phyloP scores from a whole-genome alignment of 2,888 invertebrate genomes.

The Pristionchus arcanus region DNA sequence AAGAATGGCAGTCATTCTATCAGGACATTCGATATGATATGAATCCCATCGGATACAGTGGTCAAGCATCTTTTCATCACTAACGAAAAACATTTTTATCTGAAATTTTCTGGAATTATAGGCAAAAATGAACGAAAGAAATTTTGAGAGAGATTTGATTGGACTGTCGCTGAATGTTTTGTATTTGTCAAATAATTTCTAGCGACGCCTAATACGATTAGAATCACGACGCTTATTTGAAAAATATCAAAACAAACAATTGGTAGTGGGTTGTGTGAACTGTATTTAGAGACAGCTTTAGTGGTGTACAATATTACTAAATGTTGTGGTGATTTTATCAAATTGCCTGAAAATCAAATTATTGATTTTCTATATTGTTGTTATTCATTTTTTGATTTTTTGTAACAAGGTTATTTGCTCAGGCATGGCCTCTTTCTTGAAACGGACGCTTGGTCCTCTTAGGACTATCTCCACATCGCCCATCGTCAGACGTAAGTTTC shows the following conservation, averaged over 20 bases:
- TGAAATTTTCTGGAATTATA: too few relatives aligned
- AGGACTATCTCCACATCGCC: slow-evolving; percentile 30
- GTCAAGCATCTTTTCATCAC: slow-evolving; percentile 62
- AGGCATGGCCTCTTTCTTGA: slow-evolving; percentile 55
- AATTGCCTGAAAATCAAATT: slow-evolving; percentile 1
- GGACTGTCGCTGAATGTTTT: too few relatives aligned
- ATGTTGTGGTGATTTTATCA: not conserved
- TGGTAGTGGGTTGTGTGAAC: not conserved
- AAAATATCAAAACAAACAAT: not conserved
- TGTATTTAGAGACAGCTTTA: too few relatives aligned
- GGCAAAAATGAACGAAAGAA: too few relatives aligned
- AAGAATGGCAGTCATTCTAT: slow-evolving; percentile 66
- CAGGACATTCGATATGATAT: slow-evolving; percentile 74
- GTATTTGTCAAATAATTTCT: too few relatives aligned
- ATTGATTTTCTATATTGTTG: not conserved
- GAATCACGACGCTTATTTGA: not conserved
- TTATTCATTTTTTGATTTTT: not conserved
- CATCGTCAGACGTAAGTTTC: slow-evolving; percentile 33
- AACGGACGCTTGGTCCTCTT: slow-evolving; percentile 45
- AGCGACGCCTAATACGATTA: not conserved
- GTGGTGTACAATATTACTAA: too few relatives aligned
- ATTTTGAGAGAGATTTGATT: not conserved
- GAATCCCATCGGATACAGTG: slow-evolving; percentile 73
- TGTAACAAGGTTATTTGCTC: not conserved
- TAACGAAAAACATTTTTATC: slow-evolving; percentile 57